These are phyloP conservation scores for Pseudomyrmex concolor DNA, from an alignment of 1,140 invertebrate genomes.

Conservation along the genomic window DNA sequence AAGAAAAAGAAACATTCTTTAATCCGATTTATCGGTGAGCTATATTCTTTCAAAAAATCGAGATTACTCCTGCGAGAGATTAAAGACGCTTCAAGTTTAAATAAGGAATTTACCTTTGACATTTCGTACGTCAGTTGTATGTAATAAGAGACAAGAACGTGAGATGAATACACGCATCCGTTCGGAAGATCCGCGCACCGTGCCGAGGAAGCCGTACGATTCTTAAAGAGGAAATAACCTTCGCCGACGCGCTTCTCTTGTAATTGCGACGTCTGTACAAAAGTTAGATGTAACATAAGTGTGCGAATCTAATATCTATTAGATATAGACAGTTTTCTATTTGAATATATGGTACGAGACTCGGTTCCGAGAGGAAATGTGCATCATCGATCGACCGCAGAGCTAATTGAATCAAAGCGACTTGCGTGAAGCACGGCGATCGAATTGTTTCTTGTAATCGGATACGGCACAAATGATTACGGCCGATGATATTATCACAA, in stretches of 20 bases:
- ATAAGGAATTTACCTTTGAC: constrained; percentile 28
- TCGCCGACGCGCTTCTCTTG: neutral
- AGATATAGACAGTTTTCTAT: neutral
- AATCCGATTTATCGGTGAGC: too few relatives aligned
- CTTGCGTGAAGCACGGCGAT: constrained; percentile 17
- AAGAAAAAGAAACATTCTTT: too few relatives aligned
- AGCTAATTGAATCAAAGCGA: constrained; percentile 44
- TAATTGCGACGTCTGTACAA: neutral
- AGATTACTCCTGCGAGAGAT: too few relatives aligned
- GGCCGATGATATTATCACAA: too few relatives aligned
- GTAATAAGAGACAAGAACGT: constrained; percentile 21
- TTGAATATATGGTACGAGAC: neutral
- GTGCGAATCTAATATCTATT: neutral
- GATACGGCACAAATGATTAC: neutral
- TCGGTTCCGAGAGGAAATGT: constrained; percentile 7
- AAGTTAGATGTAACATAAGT: neutral
- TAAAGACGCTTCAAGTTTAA: neutral
- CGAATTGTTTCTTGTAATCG: constrained; percentile 1
- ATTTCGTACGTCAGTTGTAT: constrained; percentile 5
- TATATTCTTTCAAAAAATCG: neutral
- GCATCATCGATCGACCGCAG: constrained; percentile 24
- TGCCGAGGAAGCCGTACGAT: neutral
- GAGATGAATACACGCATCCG: neutral
- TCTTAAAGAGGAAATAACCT: constrained; percentile 20
- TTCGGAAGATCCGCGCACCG: neutral